Evolutionary conservation across 37 sponge, comb jelly and placozoan genomes (phyloP).

Genomic region (Eunapius fragilis): DNA sequence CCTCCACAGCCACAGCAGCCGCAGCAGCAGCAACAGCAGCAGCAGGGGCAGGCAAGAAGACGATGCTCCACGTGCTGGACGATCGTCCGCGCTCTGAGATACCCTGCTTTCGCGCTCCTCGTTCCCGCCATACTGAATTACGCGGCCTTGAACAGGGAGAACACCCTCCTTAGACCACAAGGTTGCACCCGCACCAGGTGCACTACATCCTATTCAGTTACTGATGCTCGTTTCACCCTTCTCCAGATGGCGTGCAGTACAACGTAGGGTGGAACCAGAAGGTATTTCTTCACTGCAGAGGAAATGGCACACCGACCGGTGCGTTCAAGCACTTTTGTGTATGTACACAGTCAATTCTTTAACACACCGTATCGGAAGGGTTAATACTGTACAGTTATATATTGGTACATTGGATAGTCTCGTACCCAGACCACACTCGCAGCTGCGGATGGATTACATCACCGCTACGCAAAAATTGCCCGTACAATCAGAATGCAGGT

Average conservation of each 20-base stretch:
- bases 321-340: not conserved
- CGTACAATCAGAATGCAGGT: no score
- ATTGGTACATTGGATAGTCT: no score
- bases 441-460: no score
- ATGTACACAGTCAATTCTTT: no score
- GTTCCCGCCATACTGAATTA: constrained; percentile 56
- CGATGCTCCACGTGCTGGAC: constrained; percentile 14
- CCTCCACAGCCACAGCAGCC: no score
- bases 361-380: no score
- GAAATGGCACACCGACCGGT: constrained; percentile 46
- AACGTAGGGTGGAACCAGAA: constrained; percentile 76
- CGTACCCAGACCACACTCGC: no score
- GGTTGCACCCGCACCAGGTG: no score
- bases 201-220: not conserved
- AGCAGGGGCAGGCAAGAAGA: not conserved
- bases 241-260: constrained; percentile 33
- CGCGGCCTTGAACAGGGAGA: constrained; percentile 59
- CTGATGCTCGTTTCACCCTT: not conserved
- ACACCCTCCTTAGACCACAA: constrained; percentile 23
- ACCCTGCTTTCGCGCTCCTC: constrained; percentile 27
- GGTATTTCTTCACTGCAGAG: constrained; percentile 51
- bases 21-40: not conserved
- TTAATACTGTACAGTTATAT: no score
- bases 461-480: no score
- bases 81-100: constrained; percentile 20